A percentile compares a stretch with the other conserved stretches of the same genome.
Conservation (phyloP, 2,113 vertebrate genomes). For the Phocoena sinus region DNA sequence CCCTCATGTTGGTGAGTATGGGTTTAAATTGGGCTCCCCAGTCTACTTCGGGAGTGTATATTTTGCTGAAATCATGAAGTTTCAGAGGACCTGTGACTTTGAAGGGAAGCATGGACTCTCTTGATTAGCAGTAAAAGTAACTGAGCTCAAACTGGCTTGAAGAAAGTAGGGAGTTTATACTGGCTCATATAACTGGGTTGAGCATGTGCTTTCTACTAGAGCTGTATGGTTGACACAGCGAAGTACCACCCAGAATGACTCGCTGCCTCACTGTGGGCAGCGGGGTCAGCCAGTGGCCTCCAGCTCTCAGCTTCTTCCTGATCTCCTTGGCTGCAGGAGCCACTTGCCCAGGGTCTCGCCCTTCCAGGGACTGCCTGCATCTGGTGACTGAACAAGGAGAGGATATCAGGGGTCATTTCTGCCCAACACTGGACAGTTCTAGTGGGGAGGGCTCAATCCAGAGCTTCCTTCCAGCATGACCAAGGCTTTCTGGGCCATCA, state of each 20-base stretch:
- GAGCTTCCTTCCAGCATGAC: not conserved
- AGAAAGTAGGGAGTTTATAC: not conserved
- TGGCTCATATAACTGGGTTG: not conserved
- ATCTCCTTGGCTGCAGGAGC: not conserved
- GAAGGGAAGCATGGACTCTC: not conserved
- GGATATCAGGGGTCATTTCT: not conserved
- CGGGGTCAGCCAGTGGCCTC: fast-evolving
- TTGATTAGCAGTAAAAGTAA: not conserved
- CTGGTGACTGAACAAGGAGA: not conserved
- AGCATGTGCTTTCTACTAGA: not conserved
- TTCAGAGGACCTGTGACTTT: not conserved
- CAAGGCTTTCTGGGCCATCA: not conserved
- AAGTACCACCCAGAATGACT: too few species aligned
- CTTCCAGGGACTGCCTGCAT: not conserved
- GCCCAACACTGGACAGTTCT: not conserved
- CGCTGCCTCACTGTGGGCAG: fast-evolving
- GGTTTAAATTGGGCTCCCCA: not conserved
- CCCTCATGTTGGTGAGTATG: too few species aligned
- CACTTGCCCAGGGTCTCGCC: too few species aligned
- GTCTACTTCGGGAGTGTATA: not conserved
- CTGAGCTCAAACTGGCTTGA: not conserved
- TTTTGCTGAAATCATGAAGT: not conserved
- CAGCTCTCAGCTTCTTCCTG: not conserved
- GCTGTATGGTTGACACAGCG: not conserved
- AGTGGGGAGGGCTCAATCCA: not conserved